Evolutionary conservation across 2,113 vertebrate species (phyloP).

Genomic region (Peromyscus leucopus): DNA sequence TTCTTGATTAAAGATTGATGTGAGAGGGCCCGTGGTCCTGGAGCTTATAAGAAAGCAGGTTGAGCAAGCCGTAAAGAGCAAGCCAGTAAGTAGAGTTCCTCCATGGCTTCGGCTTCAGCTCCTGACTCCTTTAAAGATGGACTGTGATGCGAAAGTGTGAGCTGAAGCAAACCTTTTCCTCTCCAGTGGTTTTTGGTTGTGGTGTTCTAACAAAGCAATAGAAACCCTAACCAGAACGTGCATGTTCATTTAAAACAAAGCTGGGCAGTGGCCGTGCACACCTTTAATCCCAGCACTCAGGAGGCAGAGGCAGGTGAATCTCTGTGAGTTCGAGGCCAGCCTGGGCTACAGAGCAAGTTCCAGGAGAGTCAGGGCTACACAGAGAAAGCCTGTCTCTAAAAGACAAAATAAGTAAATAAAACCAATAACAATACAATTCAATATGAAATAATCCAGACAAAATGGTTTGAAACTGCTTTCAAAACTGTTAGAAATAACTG

Average conservation of each 20-base stretch:
- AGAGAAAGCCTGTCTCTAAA: not conserved
- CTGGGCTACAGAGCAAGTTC: not conserved
- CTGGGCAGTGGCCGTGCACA: too few species aligned
- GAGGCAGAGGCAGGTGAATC: not conserved
- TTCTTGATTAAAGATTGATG: too few species aligned
- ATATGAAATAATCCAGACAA: not conserved
- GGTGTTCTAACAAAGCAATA: too few species aligned
- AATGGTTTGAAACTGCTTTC: constrained; percentile 57
- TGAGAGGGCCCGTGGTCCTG: too few species aligned
- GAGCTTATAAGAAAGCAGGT: too few species aligned
- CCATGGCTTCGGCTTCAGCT: too few species aligned
- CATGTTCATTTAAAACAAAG: not conserved
- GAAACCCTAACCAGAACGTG: too few species aligned
- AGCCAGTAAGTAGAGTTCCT: too few species aligned
- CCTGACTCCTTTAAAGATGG: too few species aligned
- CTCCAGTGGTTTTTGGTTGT: not conserved
- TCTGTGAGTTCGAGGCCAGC: not conserved
- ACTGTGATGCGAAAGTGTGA: too few species aligned
- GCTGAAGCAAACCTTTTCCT: not conserved
- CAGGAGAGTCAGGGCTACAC: not conserved
- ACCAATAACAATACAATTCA: constrained; percentile 15
- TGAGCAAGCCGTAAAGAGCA: too few species aligned
- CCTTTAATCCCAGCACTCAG: not conserved
- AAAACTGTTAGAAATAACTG: constrained; percentile 42
- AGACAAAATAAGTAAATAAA: not conserved